Evolutionary conservation across 2,888 invertebrate species (phyloP).

Genomic region (Ariolimax columbianus): DNA sequence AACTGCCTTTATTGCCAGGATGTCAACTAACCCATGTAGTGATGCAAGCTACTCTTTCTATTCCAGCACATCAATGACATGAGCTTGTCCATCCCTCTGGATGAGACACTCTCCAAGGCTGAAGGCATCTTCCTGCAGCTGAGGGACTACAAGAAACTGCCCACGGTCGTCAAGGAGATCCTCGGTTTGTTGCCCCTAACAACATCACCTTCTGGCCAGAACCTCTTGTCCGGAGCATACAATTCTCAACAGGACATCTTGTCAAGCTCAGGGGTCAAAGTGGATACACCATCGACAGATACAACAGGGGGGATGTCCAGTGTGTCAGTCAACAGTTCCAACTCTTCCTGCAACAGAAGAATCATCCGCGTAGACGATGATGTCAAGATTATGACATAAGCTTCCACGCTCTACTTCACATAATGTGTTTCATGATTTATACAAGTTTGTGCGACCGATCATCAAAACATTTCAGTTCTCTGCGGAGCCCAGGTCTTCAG

Average conservation of each 20-base stretch:
- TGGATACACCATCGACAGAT: not conserved
- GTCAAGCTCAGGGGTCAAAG: not conserved
- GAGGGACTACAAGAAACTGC: constrained; percentile 73
- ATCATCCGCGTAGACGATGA: not conserved
- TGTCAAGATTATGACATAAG: constrained; percentile 27
- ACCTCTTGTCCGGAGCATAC: constrained; percentile 2
- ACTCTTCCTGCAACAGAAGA: not conserved
- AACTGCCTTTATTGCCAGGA: no score
- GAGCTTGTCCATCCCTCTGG: constrained; percentile 90
- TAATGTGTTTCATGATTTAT: not conserved
- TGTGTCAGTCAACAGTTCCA: constrained; percentile 1
- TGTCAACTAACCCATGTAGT: no score
- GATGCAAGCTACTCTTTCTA: not conserved
- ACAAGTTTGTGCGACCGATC: no score
- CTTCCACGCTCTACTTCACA: not conserved
- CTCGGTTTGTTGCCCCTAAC: constrained; percentile 66
- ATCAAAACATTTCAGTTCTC: no score
- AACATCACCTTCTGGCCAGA: constrained; percentile 49
- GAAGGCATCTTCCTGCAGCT: constrained; percentile 96
- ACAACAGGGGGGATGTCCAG: not conserved
- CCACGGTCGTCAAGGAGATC: constrained; percentile 71
- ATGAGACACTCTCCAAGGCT: constrained; percentile 89
- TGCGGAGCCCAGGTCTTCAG: no score
- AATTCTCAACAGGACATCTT: not conserved
- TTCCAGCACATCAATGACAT: constrained; percentile 95